Evolutionary conservation across 2,797 vertebrate genomes (phyloP), one percentile per base, ranked within the genome.

Genomic region (Allobates femoralis): DNA sequence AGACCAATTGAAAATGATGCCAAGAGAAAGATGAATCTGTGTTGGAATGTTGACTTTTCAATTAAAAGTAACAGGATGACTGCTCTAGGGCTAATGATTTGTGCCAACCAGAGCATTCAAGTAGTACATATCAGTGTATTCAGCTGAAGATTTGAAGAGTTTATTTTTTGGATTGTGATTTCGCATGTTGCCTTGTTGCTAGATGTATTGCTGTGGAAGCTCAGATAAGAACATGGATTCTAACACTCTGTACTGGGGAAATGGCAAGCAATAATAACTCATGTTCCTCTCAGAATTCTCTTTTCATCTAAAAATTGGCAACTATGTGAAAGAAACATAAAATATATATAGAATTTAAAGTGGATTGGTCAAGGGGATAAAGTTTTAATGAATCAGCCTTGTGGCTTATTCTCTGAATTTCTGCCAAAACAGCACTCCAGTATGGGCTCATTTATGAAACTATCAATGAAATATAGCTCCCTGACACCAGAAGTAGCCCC

Each of bases 51-150:
- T 37, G 30, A 16, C 34, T 88, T 87, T 81, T 86, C 84, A 56
- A 89, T 80, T 58, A 51, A 85, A 88, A 88, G 79, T 3, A 51
- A 30, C 23, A 80, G 69, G 85, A 28, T 76, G 30, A 79, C 83
- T 89, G 62, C 50, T 85, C 79, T 26, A 69, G 74, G 78, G 58
- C 50, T 84, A 16, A 8, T 19, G 26, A 60, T 23, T 76, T 88
- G 26, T 26, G 86, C 86, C 18, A 86, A 30, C 77, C 69, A 69
- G 46, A 32, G 50, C 46, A 34, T 56, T 12, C 66, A 55, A 89
- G 85, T 87, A 89, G 85, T 87, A 6, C 16, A 81, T 41, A 78
- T 26, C 62, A 81, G 26, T 81, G 56, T 81, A 58, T 53, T 76
- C 46, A 86, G 74, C 21, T 76, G 21, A 84, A 46, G 34, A 83